These are phyloP conservation scores for Zaprionus nigranus DNA, from an alignment of 1,140 invertebrate species.

Conservation along the genomic window DNA sequence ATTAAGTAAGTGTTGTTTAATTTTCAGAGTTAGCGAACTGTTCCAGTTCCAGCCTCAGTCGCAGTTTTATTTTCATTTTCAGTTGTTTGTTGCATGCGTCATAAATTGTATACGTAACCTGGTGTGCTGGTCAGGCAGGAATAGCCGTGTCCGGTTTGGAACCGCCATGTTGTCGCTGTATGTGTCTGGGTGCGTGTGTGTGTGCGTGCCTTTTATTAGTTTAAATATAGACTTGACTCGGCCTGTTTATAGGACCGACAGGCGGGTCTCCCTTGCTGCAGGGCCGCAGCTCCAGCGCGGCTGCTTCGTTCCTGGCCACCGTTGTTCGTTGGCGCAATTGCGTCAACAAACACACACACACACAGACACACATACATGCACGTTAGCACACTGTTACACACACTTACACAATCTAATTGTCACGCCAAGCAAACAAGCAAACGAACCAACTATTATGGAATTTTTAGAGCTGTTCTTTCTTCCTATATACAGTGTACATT, in stretches of 20 bases:
- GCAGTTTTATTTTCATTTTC: conserved; percentile 3
- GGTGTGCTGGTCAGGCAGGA: conserved; percentile 16
- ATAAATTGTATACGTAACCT: conserved; percentile 34
- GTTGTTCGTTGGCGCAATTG: conserved; percentile 67
- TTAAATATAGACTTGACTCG: conserved; percentile 77
- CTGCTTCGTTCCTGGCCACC: conserved; percentile 25
- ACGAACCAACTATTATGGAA: conserved; percentile 75
- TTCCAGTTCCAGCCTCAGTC: background rate
- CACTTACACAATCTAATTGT: conserved; percentile 69
- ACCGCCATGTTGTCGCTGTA: conserved; percentile 18
- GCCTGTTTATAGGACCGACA: conserved; percentile 51
- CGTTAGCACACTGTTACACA: conserved; percentile 12
- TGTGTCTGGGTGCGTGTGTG: conserved; percentile 27
- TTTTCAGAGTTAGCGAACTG: background rate
- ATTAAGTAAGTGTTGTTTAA: background rate
- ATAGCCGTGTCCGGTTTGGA: conserved; percentile 35
- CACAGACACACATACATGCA: conserved; percentile 14
- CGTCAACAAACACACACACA: conserved; percentile 60
- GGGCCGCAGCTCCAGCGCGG: conserved; percentile 28
- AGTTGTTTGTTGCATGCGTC: conserved; percentile 36
- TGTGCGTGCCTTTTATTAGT: conserved; percentile 70
- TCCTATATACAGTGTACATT: conserved; percentile 15
- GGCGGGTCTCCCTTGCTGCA: background rate
- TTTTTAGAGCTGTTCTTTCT: conserved; percentile 55
- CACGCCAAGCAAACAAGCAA: conserved; percentile 70